Base-by-base conservation (phyloP, 2,113 vertebrate species). In the Toxotes chatareus region DNA sequence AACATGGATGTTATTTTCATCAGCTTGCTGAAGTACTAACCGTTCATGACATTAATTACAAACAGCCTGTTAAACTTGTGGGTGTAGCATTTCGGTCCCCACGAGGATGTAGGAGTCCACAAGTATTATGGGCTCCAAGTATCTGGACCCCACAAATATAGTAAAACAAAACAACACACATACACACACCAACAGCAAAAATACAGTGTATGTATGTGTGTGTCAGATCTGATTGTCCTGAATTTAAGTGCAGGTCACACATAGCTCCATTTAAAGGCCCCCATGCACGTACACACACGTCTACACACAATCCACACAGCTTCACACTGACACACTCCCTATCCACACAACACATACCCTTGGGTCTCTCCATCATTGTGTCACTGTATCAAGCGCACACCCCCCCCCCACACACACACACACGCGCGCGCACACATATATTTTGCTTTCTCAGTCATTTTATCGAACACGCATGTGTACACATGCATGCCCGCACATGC, bases 331-430 rank as follows among this genome's bases (percentile, higher is more conserved):
- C 73, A 64, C 38, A 76, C 62, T 9, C 36, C 10, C 14, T 5
- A 64, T 10, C 32, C 11, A 3, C 42, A n/a, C 57, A 36, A 72
- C 42, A 73, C 57, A 63, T 42, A 53, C 11, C 16, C 11, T 7
- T 14, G 12, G 12, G 16, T 23, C 70, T 51, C 34, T 81, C 63
- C 44, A 74, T 81, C 79, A 74, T 67, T 61, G 53, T 67, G 61
- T 74, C 55, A 40, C 17, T 73, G 21, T 36, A 9, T 64, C 16
- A 60, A 32, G 10, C 53, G 42, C 44, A 32, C 40, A 66, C 51
- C 2, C 59, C 36, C 57, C 44, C 36, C 57, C 44, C 23, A 55
- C 51, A 53, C 17, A 19, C 49, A 11, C 10, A 53, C 49, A 53
- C 49, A 53, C 49, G n/a, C 19, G 7, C 19, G 5, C 49, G 2